Conservation (phyloP, 2,797 vertebrate species). For the Moxostoma hubbsi region DNA sequence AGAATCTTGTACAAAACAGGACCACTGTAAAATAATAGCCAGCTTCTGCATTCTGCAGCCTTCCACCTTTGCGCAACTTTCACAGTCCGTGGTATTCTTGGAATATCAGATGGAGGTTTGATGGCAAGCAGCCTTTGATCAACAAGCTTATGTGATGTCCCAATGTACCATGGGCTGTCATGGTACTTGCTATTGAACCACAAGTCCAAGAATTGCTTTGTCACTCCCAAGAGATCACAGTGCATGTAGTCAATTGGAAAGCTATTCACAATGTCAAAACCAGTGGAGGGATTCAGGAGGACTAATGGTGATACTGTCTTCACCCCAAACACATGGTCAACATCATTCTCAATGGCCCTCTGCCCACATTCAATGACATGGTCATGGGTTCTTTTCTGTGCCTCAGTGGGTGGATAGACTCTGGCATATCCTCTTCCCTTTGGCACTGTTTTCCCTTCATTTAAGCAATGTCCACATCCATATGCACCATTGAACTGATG, state of each 20-base stretch:
- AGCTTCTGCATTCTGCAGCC: background rate
- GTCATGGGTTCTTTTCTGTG: constrained; percentile 1
- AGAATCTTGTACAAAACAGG: constrained; percentile 4
- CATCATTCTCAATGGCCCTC: background rate
- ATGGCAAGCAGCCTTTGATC: constrained; percentile 6
- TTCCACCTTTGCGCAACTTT: background rate
- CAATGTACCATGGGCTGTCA: background rate
- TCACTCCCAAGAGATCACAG: constrained; percentile 10
- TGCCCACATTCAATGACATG: constrained; percentile 2
- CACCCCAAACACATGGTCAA: background rate
- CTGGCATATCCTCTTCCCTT: background rate
- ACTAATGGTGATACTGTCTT: constrained; percentile 3
- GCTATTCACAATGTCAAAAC: background rate
- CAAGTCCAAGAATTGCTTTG: constrained; percentile 6
- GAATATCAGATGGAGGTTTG: constrained; percentile 2
- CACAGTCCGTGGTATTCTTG: background rate
- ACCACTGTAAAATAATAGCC: background rate
- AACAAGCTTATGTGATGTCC: background rate
- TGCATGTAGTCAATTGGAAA: background rate
- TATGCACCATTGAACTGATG: constrained; percentile 4
- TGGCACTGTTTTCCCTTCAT: background rate
- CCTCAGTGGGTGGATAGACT: background rate
- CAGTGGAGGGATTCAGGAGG: background rate
- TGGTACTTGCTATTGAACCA: background rate
- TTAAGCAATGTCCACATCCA: background rate